Evolutionary conservation across 1,140 invertebrate species (phyloP).

Genomic region (Psix sp.): DNA sequence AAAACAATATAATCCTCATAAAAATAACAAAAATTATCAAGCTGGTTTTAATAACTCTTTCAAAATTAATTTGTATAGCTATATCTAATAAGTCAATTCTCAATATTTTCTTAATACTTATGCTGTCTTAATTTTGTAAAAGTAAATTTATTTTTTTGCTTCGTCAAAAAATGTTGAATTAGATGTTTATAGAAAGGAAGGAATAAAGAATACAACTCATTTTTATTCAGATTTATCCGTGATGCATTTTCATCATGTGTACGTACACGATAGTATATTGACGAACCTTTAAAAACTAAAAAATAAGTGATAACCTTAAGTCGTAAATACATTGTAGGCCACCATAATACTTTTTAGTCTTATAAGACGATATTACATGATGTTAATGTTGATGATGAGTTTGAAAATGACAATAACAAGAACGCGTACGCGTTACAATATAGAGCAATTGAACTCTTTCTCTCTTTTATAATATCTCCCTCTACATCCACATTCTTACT

Average conservation of each 20-base stretch:
- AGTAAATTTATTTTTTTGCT: no score
- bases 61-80: no score
- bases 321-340: constrained; percentile 55
- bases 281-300: constrained; percentile 51
- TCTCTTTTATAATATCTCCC: constrained; percentile 4
- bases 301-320: constrained; percentile 54
- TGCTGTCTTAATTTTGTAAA: no score
- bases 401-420: constrained; percentile 35
- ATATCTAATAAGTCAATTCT: no score
- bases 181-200: no score
- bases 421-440: constrained; percentile 27
- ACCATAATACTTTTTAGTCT: constrained; percentile 61
- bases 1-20: no score
- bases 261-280: constrained; percentile 32
- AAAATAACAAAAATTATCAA: no score
- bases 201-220: no score
- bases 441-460: constrained; percentile 19
- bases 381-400: constrained; percentile 23
- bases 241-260: constrained; percentile 51
- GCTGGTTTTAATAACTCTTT: no score
- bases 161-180: no score
- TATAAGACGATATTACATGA: constrained; percentile 46
- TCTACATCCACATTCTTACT: constrained; percentile 7
- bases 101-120: no score
- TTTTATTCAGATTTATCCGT: constrained; percentile 31